Evolutionary conservation across 2,888 invertebrate species (phyloP).

Genomic region (Alcis repandata): DNA sequence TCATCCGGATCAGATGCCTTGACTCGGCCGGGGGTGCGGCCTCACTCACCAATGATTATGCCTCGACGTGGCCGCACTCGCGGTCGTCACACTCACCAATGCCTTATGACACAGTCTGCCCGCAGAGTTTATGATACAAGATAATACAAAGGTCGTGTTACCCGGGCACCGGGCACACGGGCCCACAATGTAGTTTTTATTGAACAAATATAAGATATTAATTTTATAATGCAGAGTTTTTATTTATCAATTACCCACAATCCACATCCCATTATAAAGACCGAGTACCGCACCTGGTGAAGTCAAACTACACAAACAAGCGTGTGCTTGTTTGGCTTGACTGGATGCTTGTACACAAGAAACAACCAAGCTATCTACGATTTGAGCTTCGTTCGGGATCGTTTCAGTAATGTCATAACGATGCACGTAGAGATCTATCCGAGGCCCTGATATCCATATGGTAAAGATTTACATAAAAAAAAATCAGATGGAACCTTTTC

Average conservation of each 20-base stretch:
- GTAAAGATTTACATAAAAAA: too few species aligned
- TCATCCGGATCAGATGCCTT: conserved; percentile 75
- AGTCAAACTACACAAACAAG: too few species aligned
- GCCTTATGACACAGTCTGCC: conserved; percentile 87
- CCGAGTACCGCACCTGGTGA: background rate
- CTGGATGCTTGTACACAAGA: too few species aligned
- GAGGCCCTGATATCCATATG: too few species aligned
- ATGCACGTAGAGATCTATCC: too few species aligned
- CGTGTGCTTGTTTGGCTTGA: too few species aligned
- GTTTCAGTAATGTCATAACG: too few species aligned
- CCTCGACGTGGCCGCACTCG: conserved; percentile 67
- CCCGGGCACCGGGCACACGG: conserved; percentile 86
- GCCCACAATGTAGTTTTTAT: conserved; percentile 87
- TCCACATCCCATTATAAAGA: too few species aligned
- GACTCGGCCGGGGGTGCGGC: conserved; percentile 64
- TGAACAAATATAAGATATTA: conserved; percentile 87
- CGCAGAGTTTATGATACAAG: conserved; percentile 86
- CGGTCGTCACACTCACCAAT: conserved; percentile 73
- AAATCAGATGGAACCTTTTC: too few species aligned
- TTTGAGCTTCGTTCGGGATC: too few species aligned
- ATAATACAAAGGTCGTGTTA: conserved; percentile 87
- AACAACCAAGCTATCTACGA: too few species aligned
- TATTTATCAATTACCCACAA: conserved; percentile 39
- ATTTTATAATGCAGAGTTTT: conserved; percentile 85
- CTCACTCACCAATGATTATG: conserved; percentile 46